phyloP scores from a whole-genome alignment of 1,140 invertebrate genomes.

The Phymorhynchus buccinoides region DNA sequence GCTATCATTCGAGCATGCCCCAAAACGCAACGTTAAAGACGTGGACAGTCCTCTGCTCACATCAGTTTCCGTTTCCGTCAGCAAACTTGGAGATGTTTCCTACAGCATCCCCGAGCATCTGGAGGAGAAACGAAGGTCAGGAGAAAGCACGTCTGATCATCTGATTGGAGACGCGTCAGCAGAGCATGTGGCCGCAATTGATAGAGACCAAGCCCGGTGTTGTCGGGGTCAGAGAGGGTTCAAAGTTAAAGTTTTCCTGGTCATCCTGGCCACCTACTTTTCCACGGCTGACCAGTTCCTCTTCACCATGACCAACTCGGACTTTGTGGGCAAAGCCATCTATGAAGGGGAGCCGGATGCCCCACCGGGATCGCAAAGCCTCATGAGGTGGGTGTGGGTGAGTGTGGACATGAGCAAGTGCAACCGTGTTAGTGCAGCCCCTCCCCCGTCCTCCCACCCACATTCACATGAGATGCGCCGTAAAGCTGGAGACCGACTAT shows the following conservation, averaged over 20 bases:
- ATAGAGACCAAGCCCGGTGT: not conserved
- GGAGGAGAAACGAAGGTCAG: not conserved
- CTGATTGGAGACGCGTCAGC: not conserved
- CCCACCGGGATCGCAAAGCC: not conserved
- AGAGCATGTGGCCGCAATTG: not conserved
- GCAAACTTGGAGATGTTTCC: too few species aligned
- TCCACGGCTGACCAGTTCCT: not conserved
- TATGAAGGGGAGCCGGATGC: slow-evolving; percentile 1
- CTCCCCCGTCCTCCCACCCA: too few species aligned
- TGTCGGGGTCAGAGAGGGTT: not conserved
- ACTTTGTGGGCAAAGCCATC: slow-evolving; percentile 32
- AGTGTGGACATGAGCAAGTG: too few species aligned
- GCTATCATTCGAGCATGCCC: not conserved
- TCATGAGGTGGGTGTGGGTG: not conserved
- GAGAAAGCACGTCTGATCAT: not conserved
- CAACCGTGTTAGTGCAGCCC: too few species aligned
- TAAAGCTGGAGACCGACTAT: too few species aligned
- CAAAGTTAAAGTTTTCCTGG: not conserved
- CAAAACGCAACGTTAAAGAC: not conserved
- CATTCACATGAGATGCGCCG: too few species aligned
- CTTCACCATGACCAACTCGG: slow-evolving; percentile 21
- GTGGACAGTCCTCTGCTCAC: not conserved
- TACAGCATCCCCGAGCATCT: not conserved
- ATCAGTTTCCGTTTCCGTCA: not conserved
- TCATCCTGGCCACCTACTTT: not conserved